Conservation (phyloP, 2,888 invertebrate genomes). For the Xestia rhomboidea region DNA sequence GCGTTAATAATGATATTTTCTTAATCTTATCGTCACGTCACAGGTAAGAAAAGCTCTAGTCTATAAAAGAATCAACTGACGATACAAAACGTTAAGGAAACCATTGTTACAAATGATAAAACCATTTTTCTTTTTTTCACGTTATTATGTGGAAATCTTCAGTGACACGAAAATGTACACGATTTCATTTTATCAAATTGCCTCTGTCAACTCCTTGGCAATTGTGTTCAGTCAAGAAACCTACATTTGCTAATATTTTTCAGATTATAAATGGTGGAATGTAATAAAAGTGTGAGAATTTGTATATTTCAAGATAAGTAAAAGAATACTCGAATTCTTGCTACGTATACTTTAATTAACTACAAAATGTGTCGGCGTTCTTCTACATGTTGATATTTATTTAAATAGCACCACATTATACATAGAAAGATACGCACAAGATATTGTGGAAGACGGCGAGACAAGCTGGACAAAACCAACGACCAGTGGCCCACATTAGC, state of each 20-base stretch:
- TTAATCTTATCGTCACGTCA: background rate
- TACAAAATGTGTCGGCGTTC: background rate
- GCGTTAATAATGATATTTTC: background rate
- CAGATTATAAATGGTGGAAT: background rate
- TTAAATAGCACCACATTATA: too few relatives aligned
- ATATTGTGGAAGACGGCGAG: background rate
- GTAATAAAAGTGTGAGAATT: slow-evolving; percentile 4
- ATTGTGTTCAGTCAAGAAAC: slow-evolving; percentile 35
- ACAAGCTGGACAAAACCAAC: background rate
- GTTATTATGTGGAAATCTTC: slow-evolving; percentile 49
- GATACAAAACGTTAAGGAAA: slow-evolving; percentile 32
- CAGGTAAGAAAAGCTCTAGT: slow-evolving; percentile 5
- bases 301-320: background rate
- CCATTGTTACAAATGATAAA: slow-evolving; percentile 40
- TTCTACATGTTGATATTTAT: background rate
- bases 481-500: background rate
- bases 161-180: slow-evolving; percentile 45
- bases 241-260: slow-evolving; percentile 36
- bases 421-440: too few relatives aligned
- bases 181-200: slow-evolving; percentile 58
- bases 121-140: slow-evolving; percentile 40
- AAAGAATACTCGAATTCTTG: background rate
- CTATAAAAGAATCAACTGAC: background rate
- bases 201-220: slow-evolving; percentile 29
- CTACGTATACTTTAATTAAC: background rate